A percentile compares a stretch with the other conserved stretches of the same genome.
Evolutionary conservation across 2,113 vertebrate genomes (phyloP).

Genomic region (Sphaerodactylus townsendi): DNA sequence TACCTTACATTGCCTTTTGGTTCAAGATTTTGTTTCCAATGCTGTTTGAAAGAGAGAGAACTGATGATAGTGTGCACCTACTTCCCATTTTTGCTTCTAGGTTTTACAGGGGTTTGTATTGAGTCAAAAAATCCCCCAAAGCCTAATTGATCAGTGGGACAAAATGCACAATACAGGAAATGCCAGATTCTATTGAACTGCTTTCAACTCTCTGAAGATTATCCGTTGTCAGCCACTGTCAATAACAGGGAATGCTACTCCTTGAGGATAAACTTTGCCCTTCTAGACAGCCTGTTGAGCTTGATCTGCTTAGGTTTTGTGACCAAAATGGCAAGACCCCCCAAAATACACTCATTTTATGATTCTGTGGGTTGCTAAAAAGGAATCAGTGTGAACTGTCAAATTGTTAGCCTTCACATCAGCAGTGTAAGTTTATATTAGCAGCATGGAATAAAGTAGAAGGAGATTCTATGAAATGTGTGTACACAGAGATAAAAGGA

Average conservation of each 20-base stretch:
- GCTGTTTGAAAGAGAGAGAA: too few species aligned
- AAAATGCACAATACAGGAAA: too few species aligned
- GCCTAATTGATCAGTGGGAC: too few species aligned
- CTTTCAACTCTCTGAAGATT: too few species aligned
- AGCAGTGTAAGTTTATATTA: neutral
- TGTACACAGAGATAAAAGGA: constrained; percentile 20
- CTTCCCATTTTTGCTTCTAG: too few species aligned
- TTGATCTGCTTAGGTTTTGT: neutral
- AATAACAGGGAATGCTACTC: neutral
- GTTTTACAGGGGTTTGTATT: too few species aligned
- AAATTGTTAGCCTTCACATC: neutral
- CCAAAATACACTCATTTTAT: neutral
- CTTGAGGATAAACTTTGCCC: neutral
- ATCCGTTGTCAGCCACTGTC: neutral
- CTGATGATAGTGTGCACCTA: too few species aligned
- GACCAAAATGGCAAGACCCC: neutral
- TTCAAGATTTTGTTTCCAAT: too few species aligned
- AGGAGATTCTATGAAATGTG: constrained; percentile 9
- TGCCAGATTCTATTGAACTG: too few species aligned
- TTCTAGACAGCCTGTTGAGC: neutral
- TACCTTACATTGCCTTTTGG: too few species aligned
- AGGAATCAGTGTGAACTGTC: neutral
- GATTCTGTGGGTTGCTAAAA: neutral
- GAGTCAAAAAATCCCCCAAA: too few species aligned
- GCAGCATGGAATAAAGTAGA: constrained; percentile 10